Evolutionary conservation across 92 coral and sea anemone species (phyloP).

Genomic region (Epizoanthus ramosus): DNA sequence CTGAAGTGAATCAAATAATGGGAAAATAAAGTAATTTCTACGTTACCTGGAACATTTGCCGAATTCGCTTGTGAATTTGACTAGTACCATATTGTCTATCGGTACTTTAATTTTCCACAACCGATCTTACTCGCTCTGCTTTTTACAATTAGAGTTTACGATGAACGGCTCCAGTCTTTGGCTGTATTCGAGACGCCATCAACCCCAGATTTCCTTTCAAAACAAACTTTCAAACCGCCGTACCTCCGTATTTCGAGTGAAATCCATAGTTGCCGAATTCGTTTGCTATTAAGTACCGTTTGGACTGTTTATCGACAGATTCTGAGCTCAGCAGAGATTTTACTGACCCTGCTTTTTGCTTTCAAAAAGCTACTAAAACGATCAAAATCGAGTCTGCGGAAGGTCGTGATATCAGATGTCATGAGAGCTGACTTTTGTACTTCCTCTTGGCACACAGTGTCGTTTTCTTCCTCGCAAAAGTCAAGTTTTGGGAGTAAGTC

Average conservation of each 20-base stretch:
- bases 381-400: background rate
- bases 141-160: slow-evolving; percentile 16
- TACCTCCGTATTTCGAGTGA: too few relatives aligned
- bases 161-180: slow-evolving; percentile 21
- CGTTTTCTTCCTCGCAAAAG: slow-evolving; percentile 34
- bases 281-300: too few relatives aligned
- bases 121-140: slow-evolving; percentile 20
- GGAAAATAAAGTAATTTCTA: too few relatives aligned
- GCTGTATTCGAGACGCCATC: slow-evolving; percentile 1
- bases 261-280: too few relatives aligned
- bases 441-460: slow-evolving; percentile 8
- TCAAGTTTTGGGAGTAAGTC: slow-evolving; percentile 24
- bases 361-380: slow-evolving; percentile 11
- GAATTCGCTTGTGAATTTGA: too few relatives aligned
- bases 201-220: slow-evolving; percentile 20
- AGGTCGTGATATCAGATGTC: slow-evolving; percentile 1
- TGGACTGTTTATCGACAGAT: background rate
- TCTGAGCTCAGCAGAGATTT: background rate
- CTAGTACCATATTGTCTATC: too few relatives aligned
- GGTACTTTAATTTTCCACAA: too few relatives aligned
- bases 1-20: too few relatives aligned
- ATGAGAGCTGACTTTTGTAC: slow-evolving; percentile 10
- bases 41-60: too few relatives aligned
- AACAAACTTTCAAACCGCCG: background rate
- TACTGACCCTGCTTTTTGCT: slow-evolving; percentile 30